Percentiles rank a stretch among this genome's conserved stretches.
Evolutionary conservation across 2,888 invertebrate species (phyloP).

Genomic region (Sericinus montela): DNA sequence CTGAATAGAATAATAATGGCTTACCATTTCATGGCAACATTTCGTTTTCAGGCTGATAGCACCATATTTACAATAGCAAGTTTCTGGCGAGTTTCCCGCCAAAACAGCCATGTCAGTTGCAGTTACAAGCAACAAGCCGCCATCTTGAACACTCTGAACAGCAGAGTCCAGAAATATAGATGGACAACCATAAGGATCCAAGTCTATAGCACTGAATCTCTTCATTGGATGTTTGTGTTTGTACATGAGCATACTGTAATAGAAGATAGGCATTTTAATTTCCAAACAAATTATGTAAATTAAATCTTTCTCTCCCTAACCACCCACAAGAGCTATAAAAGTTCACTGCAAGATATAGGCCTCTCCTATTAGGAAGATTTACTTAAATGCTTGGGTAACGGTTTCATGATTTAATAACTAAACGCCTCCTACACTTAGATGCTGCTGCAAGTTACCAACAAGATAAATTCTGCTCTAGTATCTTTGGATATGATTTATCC

Average conservation of each 20-base stretch:
- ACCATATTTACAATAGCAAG: constrained; percentile 96
- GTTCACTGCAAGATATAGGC: no score
- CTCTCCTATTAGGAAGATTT: no score
- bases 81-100: constrained; percentile 97
- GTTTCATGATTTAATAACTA: no score
- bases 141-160: constrained; percentile 87
- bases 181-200: constrained; percentile 99
- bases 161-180: constrained; percentile 94
- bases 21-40: constrained; percentile 96
- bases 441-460: no score
- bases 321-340: no score
- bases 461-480: no score
- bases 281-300: no score
- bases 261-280: background rate
- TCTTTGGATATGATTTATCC: no score
- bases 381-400: no score
- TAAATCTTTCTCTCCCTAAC: no score
- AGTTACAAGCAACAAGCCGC: constrained; percentile 94
- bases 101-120: constrained; percentile 98
- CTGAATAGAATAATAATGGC: constrained; percentile 15
- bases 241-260: constrained; percentile 89
- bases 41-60: constrained; percentile 91
- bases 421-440: no score
- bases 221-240: constrained; percentile 81
- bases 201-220: constrained; percentile 93